Evolutionary conservation across 2,113 vertebrate species (phyloP).

Genomic region (Maccullochella peelii): DNA sequence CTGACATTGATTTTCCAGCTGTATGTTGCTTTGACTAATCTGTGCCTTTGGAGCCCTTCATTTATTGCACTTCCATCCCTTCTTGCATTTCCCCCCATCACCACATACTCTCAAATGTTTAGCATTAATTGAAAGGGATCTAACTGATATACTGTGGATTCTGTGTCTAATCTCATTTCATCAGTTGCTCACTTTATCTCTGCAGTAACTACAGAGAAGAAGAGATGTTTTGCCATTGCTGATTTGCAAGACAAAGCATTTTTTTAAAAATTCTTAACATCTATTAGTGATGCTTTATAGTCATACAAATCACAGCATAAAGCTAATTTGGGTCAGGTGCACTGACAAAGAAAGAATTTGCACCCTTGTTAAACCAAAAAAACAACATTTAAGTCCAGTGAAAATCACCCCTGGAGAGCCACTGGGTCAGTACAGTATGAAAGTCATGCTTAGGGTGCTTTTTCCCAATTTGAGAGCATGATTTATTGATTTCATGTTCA

Average conservation of each 20-base stretch:
- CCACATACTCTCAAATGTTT: conserved; percentile 22
- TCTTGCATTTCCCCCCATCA: neutral
- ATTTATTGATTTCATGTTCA: too few species aligned
- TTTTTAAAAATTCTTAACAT: neutral
- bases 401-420: conserved; percentile 36
- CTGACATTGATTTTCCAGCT: conserved; percentile 52
- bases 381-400: conserved; percentile 39
- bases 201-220: neutral
- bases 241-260: neutral
- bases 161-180: conserved; percentile 5
- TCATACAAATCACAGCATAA: conserved; percentile 14
- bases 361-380: conserved; percentile 36
- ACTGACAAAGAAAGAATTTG: conserved; percentile 11
- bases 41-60: conserved; percentile 41
- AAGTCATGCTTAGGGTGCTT: conserved; percentile 51
- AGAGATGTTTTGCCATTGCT: neutral
- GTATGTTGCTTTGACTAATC: conserved; percentile 61
- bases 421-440: conserved; percentile 58
- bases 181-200: conserved; percentile 19
- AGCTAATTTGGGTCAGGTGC: conserved; percentile 24
- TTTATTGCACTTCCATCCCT: conserved; percentile 26
- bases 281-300: conserved; percentile 19
- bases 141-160: neutral
- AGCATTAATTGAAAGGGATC: conserved; percentile 57
- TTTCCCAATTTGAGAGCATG: too few species aligned